Evolutionary conservation across 2,113 vertebrate species (phyloP).

Genomic region (Gymnocephalus cernua): DNA sequence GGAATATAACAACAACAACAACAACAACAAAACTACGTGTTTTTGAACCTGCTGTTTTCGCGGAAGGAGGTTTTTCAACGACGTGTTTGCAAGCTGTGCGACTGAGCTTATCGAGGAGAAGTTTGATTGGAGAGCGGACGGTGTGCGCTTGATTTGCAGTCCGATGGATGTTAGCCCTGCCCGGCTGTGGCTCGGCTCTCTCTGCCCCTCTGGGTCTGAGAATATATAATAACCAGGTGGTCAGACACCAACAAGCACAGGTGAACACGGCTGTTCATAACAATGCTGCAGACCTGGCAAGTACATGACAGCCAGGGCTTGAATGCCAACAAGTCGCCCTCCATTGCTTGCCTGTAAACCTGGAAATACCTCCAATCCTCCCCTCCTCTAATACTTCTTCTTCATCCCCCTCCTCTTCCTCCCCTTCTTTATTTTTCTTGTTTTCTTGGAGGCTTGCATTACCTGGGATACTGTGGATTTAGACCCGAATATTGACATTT

Average conservation of each 20-base stretch:
- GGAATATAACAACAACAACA: conserved; percentile 40
- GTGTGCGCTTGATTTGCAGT: conserved; percentile 70
- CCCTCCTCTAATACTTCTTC: conserved; percentile 21
- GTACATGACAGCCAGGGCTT: conserved; percentile 44
- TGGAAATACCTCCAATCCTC: conserved; percentile 66
- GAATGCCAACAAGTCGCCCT: conserved; percentile 53
- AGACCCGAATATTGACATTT: conserved; percentile 12
- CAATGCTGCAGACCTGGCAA: conserved; percentile 61
- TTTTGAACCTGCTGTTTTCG: fast-evolving
- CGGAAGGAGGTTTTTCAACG: fast-evolving
- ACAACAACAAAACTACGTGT: background rate
- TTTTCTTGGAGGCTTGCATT: conserved; percentile 28
- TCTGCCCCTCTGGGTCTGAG: conserved; percentile 23
- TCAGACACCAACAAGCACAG: conserved; percentile 1
- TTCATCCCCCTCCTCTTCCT: conserved; percentile 26
- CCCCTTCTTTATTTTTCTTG: conserved; percentile 5
- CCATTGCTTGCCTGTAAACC: conserved; percentile 61
- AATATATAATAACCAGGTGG: no score
- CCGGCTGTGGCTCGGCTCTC: conserved; percentile 66
- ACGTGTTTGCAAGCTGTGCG: conserved; percentile 30
- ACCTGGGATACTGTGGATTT: conserved; percentile 69
- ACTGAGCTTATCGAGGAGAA: conserved; percentile 52
- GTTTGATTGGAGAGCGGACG: conserved; percentile 65
- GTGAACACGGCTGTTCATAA: conserved; percentile 35
- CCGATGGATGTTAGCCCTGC: conserved; percentile 74